Evolutionary conservation across 1,140 invertebrate genomes (phyloP).

Genomic region (Caenorhabditis remanei): DNA sequence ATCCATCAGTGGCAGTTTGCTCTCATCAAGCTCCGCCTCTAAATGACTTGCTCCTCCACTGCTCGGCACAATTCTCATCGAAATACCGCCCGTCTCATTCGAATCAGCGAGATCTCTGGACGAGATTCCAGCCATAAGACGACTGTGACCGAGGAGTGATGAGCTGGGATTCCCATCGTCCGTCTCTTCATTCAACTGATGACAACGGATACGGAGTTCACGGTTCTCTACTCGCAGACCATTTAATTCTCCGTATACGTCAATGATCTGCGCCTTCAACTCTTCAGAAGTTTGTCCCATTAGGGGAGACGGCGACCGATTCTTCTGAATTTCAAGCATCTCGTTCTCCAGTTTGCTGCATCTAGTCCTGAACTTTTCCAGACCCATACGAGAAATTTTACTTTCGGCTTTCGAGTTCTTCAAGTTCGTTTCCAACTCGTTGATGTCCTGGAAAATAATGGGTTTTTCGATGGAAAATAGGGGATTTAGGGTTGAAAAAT

Average conservation of each 20-base stretch:
- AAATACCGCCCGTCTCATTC: not conserved
- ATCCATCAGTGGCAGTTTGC: conserved; percentile 14
- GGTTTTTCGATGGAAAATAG: too few species aligned
- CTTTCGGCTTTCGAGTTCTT: not conserved
- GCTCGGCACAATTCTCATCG: not conserved
- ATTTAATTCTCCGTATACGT: conserved; percentile 20
- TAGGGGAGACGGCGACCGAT: not conserved
- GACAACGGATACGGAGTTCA: conserved; percentile 20
- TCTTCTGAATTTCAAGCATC: not conserved
- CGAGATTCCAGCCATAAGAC: conserved; percentile 19
- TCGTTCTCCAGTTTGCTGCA: conserved; percentile 7
- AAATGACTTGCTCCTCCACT: not conserved
- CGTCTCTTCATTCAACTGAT: conserved; percentile 4
- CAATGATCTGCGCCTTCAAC: not conserved
- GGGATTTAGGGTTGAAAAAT: too few species aligned
- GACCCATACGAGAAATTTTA: not conserved
- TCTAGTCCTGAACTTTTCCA: conserved; percentile 3
- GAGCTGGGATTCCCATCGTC: conserved; percentile 12
- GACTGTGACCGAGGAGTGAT: not conserved
- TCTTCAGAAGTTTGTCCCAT: conserved; percentile 3
- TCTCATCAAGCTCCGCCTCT: not conserved
- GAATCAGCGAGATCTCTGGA: not conserved
- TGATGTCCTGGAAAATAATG: not conserved
- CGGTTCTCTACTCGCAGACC: not conserved
- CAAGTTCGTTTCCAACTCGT: not conserved